Conservation (phyloP, 2,797 vertebrate genomes). For the Acanthiza pusilla region DNA sequence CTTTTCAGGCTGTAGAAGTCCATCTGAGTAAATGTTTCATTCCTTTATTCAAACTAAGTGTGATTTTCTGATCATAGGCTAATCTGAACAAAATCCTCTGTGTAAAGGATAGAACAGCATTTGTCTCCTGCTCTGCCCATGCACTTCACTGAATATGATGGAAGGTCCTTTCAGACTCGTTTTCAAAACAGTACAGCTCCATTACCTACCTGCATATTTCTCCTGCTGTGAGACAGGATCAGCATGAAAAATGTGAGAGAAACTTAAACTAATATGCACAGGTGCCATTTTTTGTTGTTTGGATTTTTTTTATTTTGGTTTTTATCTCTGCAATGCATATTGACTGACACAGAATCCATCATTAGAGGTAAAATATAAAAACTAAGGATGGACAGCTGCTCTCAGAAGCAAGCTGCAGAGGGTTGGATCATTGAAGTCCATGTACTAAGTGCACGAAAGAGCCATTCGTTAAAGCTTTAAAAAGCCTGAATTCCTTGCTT, state of each 20-base stretch:
- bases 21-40: not conserved
- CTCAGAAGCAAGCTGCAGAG: not conserved
- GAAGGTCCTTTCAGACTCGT: not conserved
- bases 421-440: not conserved
- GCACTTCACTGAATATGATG: not conserved
- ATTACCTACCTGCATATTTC: not conserved
- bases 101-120: not conserved
- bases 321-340: accelerated
- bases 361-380: not conserved
- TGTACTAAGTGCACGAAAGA: not conserved
- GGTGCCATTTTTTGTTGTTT: not conserved
- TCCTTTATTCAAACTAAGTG: not conserved
- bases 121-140: not conserved
- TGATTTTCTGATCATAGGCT: not conserved
- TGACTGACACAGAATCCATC: not conserved
- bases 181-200: not conserved
- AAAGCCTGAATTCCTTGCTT: not conserved
- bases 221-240: not conserved
- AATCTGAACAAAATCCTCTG: not conserved
- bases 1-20: not conserved
- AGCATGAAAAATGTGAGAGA: not conserved
- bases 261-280: not conserved
- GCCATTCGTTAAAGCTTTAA: not conserved
- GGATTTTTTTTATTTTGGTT: not conserved
- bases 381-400: not conserved